A percentile compares a stretch with the other conserved stretches of the same genome.
Evolutionary conservation across 2,888 invertebrate genomes (phyloP).

Genomic region (Geotrupes spiniger): DNA sequence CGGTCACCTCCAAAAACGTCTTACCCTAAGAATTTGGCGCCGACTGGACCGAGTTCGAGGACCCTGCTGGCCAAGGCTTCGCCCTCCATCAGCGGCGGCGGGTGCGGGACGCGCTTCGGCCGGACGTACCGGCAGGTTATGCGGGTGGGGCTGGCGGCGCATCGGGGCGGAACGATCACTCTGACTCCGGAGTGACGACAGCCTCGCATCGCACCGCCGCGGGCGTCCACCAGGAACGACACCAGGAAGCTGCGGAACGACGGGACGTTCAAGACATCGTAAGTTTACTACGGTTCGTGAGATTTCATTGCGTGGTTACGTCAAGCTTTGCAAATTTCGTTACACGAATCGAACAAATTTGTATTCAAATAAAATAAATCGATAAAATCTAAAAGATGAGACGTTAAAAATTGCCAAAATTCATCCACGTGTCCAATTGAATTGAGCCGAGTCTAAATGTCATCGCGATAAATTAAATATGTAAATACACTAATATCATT

Average conservation of each 20-base stretch:
- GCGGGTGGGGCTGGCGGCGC: conserved; percentile 92
- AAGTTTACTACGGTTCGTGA: too few species aligned
- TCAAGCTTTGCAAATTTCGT: too few species aligned
- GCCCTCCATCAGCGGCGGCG: conserved; percentile 96
- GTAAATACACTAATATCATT: too few species aligned
- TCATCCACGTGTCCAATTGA: too few species aligned
- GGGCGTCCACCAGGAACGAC: conserved; percentile 98
- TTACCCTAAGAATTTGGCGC: conserved; percentile 94
- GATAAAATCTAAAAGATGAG: too few species aligned
- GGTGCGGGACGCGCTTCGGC: conserved; percentile 69
- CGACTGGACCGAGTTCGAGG: conserved; percentile 92
- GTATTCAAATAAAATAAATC: too few species aligned
- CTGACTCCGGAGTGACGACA: conserved; percentile 97
- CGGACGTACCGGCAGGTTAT: conserved; percentile 93
- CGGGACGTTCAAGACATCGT: too few species aligned
- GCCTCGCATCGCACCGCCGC: conserved; percentile 98
- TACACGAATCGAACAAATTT: not conserved
- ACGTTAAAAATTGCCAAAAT: too few species aligned
- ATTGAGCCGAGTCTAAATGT: too few species aligned
- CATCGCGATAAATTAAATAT: too few species aligned
- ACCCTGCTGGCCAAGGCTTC: conserved; percentile 95
- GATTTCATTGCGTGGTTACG: too few species aligned
- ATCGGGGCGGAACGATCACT: conserved; percentile 93
- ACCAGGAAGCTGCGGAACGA: conserved; percentile 80
- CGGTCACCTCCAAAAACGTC: not conserved